Conservation (phyloP, 2,888 invertebrate genomes). For the Nephrotoma flavescens region DNA sequence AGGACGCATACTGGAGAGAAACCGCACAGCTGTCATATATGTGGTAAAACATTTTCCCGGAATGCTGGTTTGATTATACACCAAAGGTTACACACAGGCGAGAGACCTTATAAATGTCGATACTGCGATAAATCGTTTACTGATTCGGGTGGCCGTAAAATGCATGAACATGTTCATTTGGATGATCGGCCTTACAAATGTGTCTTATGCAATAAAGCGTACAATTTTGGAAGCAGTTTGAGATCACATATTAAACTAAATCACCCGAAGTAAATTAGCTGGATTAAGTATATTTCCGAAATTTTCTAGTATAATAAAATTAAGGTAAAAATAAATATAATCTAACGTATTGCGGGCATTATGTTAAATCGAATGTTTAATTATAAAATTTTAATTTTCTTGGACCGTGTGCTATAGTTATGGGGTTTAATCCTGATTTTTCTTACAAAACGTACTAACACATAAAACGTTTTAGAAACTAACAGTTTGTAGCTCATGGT, state of each 20-base stretch:
- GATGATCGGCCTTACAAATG: not conserved
- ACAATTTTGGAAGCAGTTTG: not conserved
- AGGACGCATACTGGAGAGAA: slow-evolving; percentile 1
- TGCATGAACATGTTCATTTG: not conserved
- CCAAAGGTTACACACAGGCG: not conserved
- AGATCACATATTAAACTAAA: not conserved
- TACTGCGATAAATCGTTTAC: not conserved
- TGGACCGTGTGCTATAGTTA: not conserved
- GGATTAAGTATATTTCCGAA: not conserved
- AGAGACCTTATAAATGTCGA: not conserved
- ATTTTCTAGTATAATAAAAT: not conserved
- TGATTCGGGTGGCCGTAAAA: not conserved
- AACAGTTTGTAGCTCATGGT: too few relatives aligned
- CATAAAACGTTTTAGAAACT: too few relatives aligned
- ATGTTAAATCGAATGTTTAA: not conserved
- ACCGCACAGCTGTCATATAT: not conserved
- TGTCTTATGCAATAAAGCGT: not conserved
- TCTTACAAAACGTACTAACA: too few relatives aligned
- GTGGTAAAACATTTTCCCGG: not conserved
- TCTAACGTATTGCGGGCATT: not conserved
- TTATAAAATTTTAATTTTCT: not conserved
- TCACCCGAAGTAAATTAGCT: not conserved
- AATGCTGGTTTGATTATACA: not conserved
- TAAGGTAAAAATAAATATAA: not conserved
- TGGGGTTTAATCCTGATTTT: too few relatives aligned